Base-by-base conservation (phyloP, 23 tunicate species). In the Ciona savignyi region DNA sequence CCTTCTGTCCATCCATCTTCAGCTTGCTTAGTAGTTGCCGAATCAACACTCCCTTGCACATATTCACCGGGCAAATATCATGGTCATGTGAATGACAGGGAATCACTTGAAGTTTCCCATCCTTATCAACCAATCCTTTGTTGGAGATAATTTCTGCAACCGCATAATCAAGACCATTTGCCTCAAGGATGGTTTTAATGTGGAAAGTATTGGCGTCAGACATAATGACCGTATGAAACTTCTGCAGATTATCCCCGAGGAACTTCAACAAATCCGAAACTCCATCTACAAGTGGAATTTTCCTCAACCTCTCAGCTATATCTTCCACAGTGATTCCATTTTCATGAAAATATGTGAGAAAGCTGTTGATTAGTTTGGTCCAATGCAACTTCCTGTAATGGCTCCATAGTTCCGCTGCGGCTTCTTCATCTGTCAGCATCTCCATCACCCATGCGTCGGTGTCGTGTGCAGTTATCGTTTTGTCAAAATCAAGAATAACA, bases 41-140 rank as follows among this genome's bases (percentile, higher is more conserved):
- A 23, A 63, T n/a, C 67, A 63, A 22, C 6, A 63, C 28, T 63
- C 67, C 67, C 24, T 63, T 63, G 28, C 67, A 63, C 67, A 63
- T 63, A 63, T 63, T 63, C 26, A 63, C 67, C 6, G 67, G 67
- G 24, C 67, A 63, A 4, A 9, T 25, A 11, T 63, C 28, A 63
- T 63, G 67, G 22, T 23, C 28, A 63, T 63, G 67, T 63, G 26
- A 25, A 22, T 63, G 67, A 25, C 67, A 63, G 6, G 67, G 67
- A n/a, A 63, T 63, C 26, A 63, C 67, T 9, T 4, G 6, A 4
- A 63, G 6, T 25, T 22, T 63, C 22, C 67, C 67, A 63, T 25
- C 22, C 15, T 63, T 22, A 11, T 63, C 67, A 11, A 63, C 6
- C 22, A 63, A 23, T 9, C 23, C 67, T 63, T 63, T 63, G 22